phyloP scores from a whole-genome alignment of 2,888 invertebrate genomes.

The Physocephala rufipes region DNA sequence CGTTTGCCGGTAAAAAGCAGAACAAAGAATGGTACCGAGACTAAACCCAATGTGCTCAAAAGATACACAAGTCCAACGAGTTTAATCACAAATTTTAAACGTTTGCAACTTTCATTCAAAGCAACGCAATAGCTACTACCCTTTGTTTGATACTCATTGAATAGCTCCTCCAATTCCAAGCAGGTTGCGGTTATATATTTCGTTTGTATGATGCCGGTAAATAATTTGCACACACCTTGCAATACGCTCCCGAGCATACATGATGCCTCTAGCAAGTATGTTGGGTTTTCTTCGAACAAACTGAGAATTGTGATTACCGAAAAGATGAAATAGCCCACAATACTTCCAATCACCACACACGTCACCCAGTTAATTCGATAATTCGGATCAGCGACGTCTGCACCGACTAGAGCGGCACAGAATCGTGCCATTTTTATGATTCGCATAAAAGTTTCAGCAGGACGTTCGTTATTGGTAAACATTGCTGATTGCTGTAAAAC shows the following conservation, averaged over 20 bases:
- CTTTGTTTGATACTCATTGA: constrained; percentile 41
- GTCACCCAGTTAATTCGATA: constrained; percentile 43
- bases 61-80: constrained; percentile 9
- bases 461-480: not conserved
- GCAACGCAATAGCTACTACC: constrained; percentile 38
- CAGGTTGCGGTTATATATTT: constrained; percentile 32
- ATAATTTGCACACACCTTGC: constrained; percentile 47
- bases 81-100: constrained; percentile 30
- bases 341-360: constrained; percentile 24
- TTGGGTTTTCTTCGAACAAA: constrained; percentile 43
- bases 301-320: constrained; percentile 41
- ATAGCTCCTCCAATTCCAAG: constrained; percentile 36
- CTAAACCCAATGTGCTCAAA: not conserved
- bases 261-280: constrained; percentile 44
- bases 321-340: constrained; percentile 40
- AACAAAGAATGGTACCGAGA: not conserved
- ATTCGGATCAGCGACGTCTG: constrained; percentile 42
- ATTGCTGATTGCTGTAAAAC: too few relatives aligned
- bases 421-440: constrained; percentile 39
- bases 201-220: constrained; percentile 33
- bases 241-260: constrained; percentile 47
- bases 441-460: constrained; percentile 35
- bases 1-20: not conserved
- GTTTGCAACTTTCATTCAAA: constrained; percentile 34
- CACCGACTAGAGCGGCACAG: constrained; percentile 41